Evolutionary conservation across 2,797 vertebrate species (phyloP).

Genomic region (Myiotriccus ornatus): DNA sequence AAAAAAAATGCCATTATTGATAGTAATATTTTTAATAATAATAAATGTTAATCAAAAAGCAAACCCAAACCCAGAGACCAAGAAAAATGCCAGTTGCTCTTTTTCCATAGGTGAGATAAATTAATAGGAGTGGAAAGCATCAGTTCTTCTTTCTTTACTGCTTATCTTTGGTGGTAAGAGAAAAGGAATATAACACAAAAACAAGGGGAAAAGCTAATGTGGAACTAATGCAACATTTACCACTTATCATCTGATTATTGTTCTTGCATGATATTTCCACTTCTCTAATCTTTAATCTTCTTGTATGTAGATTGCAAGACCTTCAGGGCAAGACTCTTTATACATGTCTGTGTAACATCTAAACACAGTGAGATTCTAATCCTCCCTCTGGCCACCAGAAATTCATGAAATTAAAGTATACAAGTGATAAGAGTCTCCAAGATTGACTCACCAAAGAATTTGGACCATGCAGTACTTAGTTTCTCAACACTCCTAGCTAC

Average conservation of each 20-base stretch:
- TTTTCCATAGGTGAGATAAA: background rate
- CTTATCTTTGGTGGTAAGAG: background rate
- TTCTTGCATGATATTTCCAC: background rate
- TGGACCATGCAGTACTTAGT: background rate
- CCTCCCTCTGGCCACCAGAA: background rate
- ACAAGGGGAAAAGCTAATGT: background rate
- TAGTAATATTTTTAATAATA: background rate
- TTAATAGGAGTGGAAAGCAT: background rate
- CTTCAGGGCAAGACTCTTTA: slow-evolving; percentile 22
- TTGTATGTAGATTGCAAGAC: slow-evolving; percentile 34
- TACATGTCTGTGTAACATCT: background rate
- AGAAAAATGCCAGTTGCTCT: background rate
- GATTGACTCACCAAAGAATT: background rate
- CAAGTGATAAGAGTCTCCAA: background rate
- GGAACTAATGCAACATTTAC: slow-evolving; percentile 58
- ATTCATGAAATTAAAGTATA: slow-evolving; percentile 22
- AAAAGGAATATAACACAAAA: slow-evolving; percentile 11
- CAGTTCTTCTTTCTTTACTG: background rate
- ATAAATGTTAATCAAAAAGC: background rate
- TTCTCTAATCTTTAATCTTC: slow-evolving; percentile 46
- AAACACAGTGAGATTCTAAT: background rate
- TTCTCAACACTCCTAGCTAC: background rate
- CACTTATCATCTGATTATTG: slow-evolving; percentile 53
- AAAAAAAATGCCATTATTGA: background rate
- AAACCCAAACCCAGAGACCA: background rate